Percentiles rank a stretch among this genome's conserved stretches.
Conservation (phyloP, 2,113 vertebrate species). For the Pangasianodon hypophthalmus region DNA sequence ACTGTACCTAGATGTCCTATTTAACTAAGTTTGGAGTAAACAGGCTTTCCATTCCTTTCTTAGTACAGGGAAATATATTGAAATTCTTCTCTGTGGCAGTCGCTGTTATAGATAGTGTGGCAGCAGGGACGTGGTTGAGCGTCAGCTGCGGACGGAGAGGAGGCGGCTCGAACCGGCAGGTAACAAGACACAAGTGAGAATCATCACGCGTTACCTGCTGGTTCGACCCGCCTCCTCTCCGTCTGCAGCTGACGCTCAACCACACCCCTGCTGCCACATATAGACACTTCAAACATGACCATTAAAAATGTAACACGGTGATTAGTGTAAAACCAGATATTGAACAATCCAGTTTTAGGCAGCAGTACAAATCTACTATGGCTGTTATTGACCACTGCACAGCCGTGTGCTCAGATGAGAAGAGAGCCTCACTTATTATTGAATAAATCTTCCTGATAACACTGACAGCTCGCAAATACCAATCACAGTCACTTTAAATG, state of each 20-base stretch:
- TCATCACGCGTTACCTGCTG: background rate
- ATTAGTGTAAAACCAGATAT: background rate
- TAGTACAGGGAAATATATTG: too few species aligned
- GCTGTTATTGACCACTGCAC: background rate
- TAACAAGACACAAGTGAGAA: background rate
- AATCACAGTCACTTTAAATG: background rate
- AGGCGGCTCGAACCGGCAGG: background rate
- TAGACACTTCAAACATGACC: background rate
- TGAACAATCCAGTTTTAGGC: background rate
- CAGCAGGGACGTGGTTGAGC: background rate
- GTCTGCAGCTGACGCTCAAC: background rate
- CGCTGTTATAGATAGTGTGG: background rate
- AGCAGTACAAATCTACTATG: background rate
- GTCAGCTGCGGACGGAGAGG: background rate
- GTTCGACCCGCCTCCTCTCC: background rate
- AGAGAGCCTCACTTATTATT: background rate
- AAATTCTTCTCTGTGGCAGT: background rate
- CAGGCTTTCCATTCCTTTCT: background rate
- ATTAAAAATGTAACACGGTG: background rate
- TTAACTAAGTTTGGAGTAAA: background rate
- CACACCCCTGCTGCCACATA: background rate
- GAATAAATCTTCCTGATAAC: conserved; percentile 9
- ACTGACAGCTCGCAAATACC: background rate
- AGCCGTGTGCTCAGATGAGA: background rate
- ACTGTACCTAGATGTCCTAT: background rate